Evolutionary conservation across 2,797 vertebrate species (phyloP).

Genomic region (Podarcis lilfordi): DNA sequence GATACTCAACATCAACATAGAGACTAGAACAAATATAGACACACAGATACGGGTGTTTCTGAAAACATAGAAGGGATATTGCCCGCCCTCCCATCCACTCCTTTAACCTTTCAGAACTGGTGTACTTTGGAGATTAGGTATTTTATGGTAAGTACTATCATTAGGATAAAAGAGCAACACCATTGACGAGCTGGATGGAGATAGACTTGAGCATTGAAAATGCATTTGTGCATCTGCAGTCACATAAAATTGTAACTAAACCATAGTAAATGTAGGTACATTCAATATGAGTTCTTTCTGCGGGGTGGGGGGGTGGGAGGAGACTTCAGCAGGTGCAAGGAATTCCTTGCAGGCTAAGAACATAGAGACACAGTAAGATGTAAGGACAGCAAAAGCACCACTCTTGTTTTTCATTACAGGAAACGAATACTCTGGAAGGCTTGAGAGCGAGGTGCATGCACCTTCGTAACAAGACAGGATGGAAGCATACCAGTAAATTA

Average conservation of each 20-base stretch:
- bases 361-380: not conserved
- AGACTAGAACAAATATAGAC: not conserved
- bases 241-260: conserved; percentile 1
- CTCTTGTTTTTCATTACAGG: not conserved
- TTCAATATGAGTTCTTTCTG: not conserved
- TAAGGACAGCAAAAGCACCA: not conserved
- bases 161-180: not conserved
- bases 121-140: not conserved
- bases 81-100: not conserved
- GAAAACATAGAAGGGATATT: not conserved
- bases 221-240: not conserved
- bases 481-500: conserved; percentile 47
- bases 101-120: not conserved
- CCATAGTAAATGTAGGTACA: not conserved
- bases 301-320: not conserved
- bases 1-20: not conserved
- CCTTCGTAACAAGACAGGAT: not conserved
- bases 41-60: not conserved
- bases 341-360: not conserved
- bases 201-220: not conserved
- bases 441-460: not conserved
- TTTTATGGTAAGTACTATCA: not conserved
- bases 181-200: not conserved
- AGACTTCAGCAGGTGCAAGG: not conserved
- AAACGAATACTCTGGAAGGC: not conserved